These are phyloP conservation scores for Ochotona curzoniae DNA, from an alignment of 2,113 vertebrate species.

Conservation along the genomic window DNA sequence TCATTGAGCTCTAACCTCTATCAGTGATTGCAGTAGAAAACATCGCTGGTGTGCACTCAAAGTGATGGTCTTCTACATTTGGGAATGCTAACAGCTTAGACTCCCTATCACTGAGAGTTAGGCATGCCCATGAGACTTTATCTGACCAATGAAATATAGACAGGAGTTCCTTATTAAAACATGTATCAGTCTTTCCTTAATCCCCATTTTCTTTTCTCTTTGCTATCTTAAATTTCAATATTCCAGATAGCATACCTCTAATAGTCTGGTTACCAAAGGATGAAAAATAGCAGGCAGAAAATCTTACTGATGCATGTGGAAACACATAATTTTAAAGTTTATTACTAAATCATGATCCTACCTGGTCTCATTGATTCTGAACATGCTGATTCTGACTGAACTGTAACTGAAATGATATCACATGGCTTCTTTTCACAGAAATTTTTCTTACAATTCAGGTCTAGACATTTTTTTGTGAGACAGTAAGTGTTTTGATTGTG, in stretches of 20 bases:
- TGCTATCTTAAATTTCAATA: neutral
- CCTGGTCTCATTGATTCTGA: neutral
- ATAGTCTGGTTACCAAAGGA: neutral
- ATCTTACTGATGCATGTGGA: neutral
- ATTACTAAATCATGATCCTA: neutral
- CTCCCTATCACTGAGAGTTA: neutral
- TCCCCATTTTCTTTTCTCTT: neutral
- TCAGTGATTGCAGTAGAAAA: neutral
- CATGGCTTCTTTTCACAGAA: neutral
- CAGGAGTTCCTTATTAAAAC: neutral
- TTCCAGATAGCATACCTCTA: neutral
- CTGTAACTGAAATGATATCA: neutral
- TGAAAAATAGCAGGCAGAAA: neutral
- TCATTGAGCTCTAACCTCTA: neutral
- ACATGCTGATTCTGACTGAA: neutral
- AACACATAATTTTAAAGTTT: neutral
- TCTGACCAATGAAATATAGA: neutral
- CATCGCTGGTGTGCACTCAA: neutral
- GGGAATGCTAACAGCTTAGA: neutral
- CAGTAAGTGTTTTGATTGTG: neutral
- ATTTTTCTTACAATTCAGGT: neutral
- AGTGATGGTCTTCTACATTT: neutral
- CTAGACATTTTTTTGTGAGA: neutral
- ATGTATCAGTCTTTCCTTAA: neutral
- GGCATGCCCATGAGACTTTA: neutral